Percentiles rank a stretch among this genome's conserved stretches.
phyloP scores from a whole-genome alignment of 2,797 vertebrate genomes.

The Spea hammondii region DNA sequence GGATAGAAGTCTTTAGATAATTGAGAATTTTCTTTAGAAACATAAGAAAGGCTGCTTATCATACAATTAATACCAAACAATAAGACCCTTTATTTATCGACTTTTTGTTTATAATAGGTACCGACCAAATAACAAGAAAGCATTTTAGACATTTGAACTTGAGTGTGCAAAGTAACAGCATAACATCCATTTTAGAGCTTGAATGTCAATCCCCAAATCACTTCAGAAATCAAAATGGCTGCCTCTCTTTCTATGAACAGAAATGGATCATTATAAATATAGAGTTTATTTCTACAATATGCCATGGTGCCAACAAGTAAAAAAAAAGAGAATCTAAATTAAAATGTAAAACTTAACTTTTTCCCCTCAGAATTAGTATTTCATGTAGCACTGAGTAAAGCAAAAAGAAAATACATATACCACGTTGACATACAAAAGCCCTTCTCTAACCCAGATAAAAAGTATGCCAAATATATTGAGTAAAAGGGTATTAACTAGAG shows the following conservation, averaged over 20 bases:
- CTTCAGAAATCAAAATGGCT: constrained; percentile 33
- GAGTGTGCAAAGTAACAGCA: constrained; percentile 45
- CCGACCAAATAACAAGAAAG: constrained; percentile 13
- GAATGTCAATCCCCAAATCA: constrained; percentile 5
- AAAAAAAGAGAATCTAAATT: background rate
- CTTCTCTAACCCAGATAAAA: constrained; percentile 54
- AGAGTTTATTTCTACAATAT: background rate
- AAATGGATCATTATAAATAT: constrained; percentile 2
- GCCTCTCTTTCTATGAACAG: background rate
- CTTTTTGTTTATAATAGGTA: constrained; percentile 6
- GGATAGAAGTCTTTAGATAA: background rate
- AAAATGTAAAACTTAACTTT: background rate
- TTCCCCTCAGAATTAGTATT: constrained; percentile 56
- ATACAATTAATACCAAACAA: background rate
- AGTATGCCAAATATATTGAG: constrained; percentile 64
- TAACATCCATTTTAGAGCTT: constrained; percentile 22
- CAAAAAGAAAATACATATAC: constrained; percentile 42
- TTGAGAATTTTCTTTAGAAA: background rate
- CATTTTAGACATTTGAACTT: constrained; percentile 13
- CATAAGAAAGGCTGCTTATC: background rate
- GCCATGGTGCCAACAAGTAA: background rate
- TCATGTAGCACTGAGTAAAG: constrained; percentile 66
- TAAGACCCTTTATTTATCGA: background rate
- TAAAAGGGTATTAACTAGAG: constrained; percentile 60
- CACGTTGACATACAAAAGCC: constrained; percentile 48